Percentiles rank a stretch among this genome's conserved stretches.
Conservation (phyloP, 2,888 invertebrate genomes). For the Leucoma salicis region DNA sequence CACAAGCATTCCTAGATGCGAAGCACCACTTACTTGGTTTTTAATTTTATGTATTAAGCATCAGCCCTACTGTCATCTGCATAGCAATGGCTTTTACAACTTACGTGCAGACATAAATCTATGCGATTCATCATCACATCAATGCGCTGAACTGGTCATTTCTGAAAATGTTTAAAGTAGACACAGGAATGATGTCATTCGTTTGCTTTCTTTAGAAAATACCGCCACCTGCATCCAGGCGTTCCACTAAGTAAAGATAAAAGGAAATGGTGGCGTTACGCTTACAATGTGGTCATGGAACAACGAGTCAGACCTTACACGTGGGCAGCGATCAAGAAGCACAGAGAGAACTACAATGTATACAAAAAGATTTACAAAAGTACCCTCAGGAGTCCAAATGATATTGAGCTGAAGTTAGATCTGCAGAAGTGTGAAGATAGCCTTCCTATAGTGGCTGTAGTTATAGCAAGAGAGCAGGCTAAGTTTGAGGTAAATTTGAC, state of each 20-base stretch:
- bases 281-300: conserved; percentile 86
- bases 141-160: too few species aligned
- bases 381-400: conserved; percentile 86
- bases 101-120: too few species aligned
- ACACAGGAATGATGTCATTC: not conserved
- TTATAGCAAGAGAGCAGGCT: conserved; percentile 90
- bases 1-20: too few species aligned
- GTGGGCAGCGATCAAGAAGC: conserved; percentile 86
- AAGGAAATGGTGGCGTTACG: conserved; percentile 89
- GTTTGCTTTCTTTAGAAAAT: conserved; percentile 68
- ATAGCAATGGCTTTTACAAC: too few species aligned
- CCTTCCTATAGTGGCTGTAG: conserved; percentile 87
- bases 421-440: conserved; percentile 89
- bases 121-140: too few species aligned
- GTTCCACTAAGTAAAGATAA: conserved; percentile 81
- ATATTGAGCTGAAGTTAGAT: conserved; percentile 87
- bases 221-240: conserved; percentile 84
- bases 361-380: conserved; percentile 88
- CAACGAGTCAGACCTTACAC: conserved; percentile 88
- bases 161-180: too few species aligned
- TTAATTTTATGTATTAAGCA: too few species aligned
- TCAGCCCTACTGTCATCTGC: too few species aligned
- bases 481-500: conserved; percentile 85
- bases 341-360: conserved; percentile 85
- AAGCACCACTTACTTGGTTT: too few species aligned